phyloP scores from a whole-genome alignment of 2,888 invertebrate genomes.

The Aporophyla nigra region DNA sequence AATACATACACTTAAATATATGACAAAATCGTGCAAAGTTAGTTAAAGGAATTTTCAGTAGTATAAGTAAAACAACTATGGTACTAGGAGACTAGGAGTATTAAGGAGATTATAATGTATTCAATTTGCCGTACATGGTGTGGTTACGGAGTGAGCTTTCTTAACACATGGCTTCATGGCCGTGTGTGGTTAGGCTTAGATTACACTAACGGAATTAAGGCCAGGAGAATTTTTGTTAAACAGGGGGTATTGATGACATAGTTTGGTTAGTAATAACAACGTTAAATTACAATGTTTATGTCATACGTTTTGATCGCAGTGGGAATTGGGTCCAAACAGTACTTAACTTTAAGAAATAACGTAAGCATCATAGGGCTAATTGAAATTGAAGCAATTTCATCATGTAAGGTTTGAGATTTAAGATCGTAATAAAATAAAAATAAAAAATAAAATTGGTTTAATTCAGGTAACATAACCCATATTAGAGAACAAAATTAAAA shows the following conservation, averaged over 20 bases:
- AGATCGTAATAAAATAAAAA: neutral
- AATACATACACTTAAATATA: neutral
- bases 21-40: slow-evolving; percentile 39
- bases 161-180: slow-evolving; percentile 47
- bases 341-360: no score
- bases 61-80: slow-evolving; percentile 35
- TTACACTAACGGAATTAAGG: slow-evolving; percentile 27
- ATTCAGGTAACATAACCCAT: no score
- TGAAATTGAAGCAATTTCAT: neutral
- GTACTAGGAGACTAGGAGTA: slow-evolving; percentile 26
- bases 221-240: neutral
- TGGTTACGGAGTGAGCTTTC: slow-evolving; percentile 40
- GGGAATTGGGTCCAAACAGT: neutral
- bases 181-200: slow-evolving; percentile 31
- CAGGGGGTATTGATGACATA: no score
- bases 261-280: neutral
- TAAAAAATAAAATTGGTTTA: no score
- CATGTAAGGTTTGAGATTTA: neutral
- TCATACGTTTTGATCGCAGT: neutral
- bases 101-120: slow-evolving; percentile 61
- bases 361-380: neutral
- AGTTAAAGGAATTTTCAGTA: slow-evolving; percentile 37
- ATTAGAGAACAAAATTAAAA: no score
- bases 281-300: neutral
- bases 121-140: slow-evolving; percentile 59